Evolutionary conservation across 2,888 invertebrate genomes (phyloP).

Genomic region (Amorpha juglandis): DNA sequence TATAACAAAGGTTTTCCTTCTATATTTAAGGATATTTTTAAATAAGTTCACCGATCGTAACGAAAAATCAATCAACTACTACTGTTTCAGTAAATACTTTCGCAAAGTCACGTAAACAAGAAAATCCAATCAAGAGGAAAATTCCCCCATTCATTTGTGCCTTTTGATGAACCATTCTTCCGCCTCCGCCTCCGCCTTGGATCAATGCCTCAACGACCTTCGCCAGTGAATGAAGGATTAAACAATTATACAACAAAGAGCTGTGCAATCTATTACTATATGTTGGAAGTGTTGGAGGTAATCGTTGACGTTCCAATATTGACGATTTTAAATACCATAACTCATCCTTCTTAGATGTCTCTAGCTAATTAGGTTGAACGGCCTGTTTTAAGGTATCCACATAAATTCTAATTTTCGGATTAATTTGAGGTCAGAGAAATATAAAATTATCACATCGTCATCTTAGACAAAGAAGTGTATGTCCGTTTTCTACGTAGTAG

Average conservation of each 20-base stretch:
- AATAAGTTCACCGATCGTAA: background rate
- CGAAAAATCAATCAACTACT: background rate
- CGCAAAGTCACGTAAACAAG: background rate
- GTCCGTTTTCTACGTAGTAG: too few relatives aligned
- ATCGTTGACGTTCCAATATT: background rate
- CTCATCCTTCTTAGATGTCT: too few relatives aligned
- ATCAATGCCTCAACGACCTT: conserved; percentile 25
- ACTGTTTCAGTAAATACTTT: background rate
- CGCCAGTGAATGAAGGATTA: conserved; percentile 24
- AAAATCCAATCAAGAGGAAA: background rate
- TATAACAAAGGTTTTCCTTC: background rate
- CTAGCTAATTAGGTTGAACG: too few relatives aligned
- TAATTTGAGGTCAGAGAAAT: too few relatives aligned
- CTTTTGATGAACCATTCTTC: conserved; percentile 11
- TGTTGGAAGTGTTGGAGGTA: background rate
- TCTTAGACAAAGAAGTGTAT: too few relatives aligned
- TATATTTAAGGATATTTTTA: background rate
- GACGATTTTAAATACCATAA: too few relatives aligned
- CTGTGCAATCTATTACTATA: conserved; percentile 17
- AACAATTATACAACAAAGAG: conserved; percentile 20
- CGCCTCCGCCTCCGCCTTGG: conserved; percentile 26
- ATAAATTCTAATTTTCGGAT: too few relatives aligned
- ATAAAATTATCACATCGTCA: too few relatives aligned
- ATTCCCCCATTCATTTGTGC: conserved; percentile 9
- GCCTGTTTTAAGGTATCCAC: too few relatives aligned